phyloP scores from a whole-genome alignment of 2,797 vertebrate species.

The Tauraco hartlaubi region DNA sequence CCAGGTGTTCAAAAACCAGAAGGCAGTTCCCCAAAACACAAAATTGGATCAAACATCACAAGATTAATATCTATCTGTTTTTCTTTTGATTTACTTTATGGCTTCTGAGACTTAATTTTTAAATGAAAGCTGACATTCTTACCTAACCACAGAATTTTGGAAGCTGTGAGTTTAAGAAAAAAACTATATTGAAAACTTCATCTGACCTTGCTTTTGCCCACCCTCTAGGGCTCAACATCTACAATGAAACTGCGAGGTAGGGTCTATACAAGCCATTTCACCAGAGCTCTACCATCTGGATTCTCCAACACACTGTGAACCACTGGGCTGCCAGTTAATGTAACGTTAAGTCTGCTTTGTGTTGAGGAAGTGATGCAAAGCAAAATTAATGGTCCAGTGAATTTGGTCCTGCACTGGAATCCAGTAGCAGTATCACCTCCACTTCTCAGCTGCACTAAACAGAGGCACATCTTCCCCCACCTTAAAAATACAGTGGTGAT shows the following conservation, averaged over 20 bases:
- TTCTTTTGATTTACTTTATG: constrained; percentile 66
- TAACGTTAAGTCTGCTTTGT: neutral
- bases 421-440: neutral
- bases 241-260: neutral
- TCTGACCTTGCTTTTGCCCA: neutral
- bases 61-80: constrained; percentile 48
- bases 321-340: neutral
- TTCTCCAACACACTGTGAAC: neutral
- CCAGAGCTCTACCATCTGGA: neutral
- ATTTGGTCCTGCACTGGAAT: neutral
- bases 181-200: neutral
- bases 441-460: neutral
- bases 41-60: constrained; percentile 63
- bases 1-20: constrained; percentile 58
- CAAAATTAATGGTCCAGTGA: neutral
- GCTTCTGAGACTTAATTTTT: constrained; percentile 53
- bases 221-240: neutral
- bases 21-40: constrained; percentile 55
- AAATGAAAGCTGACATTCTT: constrained; percentile 51
- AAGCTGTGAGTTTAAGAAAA: constrained; percentile 6
- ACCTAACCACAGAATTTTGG: constrained; percentile 39
- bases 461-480: neutral
- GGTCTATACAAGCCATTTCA: neutral
- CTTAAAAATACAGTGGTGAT: neutral
- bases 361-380: neutral